Conservation (phyloP, 1,140 invertebrate species). For the Asobara japonica region DNA sequence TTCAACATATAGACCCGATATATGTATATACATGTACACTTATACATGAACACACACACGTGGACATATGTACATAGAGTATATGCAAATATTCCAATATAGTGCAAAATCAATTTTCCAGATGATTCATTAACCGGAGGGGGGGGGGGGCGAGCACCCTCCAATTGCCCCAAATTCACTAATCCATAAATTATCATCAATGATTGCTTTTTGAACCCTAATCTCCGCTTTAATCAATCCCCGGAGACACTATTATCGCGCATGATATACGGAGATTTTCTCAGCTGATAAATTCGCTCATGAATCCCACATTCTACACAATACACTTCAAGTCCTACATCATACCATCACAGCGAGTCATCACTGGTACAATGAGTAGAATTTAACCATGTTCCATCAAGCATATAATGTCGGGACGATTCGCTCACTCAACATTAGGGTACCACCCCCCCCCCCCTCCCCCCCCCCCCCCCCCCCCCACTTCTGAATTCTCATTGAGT, state of each 20-base stretch:
- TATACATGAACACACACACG: too few relatives aligned
- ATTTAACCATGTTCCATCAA: constrained; percentile 7
- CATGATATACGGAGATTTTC: background rate
- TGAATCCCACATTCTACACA: background rate
- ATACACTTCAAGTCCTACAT: background rate
- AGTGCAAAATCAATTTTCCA: too few relatives aligned
- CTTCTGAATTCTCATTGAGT: constrained; percentile 13
- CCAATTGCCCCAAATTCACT: too few relatives aligned
- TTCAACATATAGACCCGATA: too few relatives aligned
- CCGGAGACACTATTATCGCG: background rate
- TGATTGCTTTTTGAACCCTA: too few relatives aligned
- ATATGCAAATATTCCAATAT: too few relatives aligned
- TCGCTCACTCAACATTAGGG: background rate
- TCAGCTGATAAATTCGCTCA: background rate
- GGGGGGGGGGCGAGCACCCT: too few relatives aligned
- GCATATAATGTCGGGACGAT: constrained; percentile 2
- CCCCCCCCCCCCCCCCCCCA: background rate
- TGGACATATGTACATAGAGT: too few relatives aligned
- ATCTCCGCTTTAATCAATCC: background rate
- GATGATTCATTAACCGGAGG: too few relatives aligned
- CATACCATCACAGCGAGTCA: background rate
- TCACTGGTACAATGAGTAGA: background rate
- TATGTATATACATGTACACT: too few relatives aligned
- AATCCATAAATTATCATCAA: too few relatives aligned
- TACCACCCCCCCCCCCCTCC: background rate